Percentiles rank a stretch among this genome's conserved stretches.
Conservation (phyloP, 1,140 invertebrate species). For the Cardiocondyla obscurior region DNA sequence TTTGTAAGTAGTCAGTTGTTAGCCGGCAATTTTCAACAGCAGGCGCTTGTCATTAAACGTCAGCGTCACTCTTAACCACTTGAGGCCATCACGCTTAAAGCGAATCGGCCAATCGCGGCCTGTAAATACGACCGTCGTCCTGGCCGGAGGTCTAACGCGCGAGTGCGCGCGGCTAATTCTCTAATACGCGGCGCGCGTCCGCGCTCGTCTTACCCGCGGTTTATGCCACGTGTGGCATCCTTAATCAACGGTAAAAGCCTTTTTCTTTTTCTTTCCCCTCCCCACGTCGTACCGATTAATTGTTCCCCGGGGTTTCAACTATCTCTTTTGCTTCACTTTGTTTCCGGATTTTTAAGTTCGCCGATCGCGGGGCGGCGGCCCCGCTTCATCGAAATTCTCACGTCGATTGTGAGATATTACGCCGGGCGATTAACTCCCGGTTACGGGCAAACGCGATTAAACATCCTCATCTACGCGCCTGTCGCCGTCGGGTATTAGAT, state of each 20-base stretch:
- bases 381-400: background rate
- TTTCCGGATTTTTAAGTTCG: background rate
- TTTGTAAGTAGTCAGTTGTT: constrained; percentile 60
- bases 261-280: background rate
- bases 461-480: background rate
- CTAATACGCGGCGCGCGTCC: constrained; percentile 30
- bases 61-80: constrained; percentile 64
- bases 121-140: constrained; percentile 51
- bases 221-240: constrained; percentile 39
- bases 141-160: constrained; percentile 44
- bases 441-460: background rate
- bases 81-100: constrained; percentile 63
- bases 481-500: constrained; percentile 13
- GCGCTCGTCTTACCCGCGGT: constrained; percentile 24
- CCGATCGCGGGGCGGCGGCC: background rate
- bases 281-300: background rate
- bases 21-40: constrained; percentile 59
- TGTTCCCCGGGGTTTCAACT: background rate
- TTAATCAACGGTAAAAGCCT: constrained; percentile 14
- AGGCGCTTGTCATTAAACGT: constrained; percentile 64
- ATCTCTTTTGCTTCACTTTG: background rate
- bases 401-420: constrained; percentile 5
- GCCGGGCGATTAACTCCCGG: background rate
- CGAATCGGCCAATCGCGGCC: constrained; percentile 61
- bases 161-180: constrained; percentile 47